Base-by-base conservation (phyloP, 2,888 invertebrate genomes). In the Sialis fuliginosa region DNA sequence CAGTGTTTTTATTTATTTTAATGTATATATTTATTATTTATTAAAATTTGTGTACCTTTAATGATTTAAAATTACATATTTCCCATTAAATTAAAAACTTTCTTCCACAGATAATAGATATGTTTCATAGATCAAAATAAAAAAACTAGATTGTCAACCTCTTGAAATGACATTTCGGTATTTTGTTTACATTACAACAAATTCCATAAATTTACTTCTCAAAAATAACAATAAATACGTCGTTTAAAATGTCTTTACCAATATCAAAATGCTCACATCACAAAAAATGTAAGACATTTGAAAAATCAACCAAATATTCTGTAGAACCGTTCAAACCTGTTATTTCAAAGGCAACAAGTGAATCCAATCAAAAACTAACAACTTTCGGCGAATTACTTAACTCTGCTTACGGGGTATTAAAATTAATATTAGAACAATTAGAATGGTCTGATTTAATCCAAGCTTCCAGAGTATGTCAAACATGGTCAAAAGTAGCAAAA, bases 401-500 rank as follows among this genome's bases (percentile, higher is more conserved):
- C 7, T 33, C 33, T 44, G 44, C 44, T 33, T 44, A 44, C 12
- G 31, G 44, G 10, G 44, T 44, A 33, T 34, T 44, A 44, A 44
- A 45, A 45, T 45, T 34, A n/a, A 45, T 45, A 35, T 35, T 45
- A 37, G 34, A 33, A 22, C 35, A 45, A 9, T 22, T 45, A n/a
- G 45, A 45, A 37, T 45, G 45, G 45, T 6, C 9, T n/a, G 45
- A 45, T 35, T 45, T 45, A 35, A 45, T 45, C 35, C 13, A 35
- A 35, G 45, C 45, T 9, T 30, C 45, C 6, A 10, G 37, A 45
- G 45, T 35, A 6, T 45, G 45, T 37, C 30, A 13, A 9, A 9
- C 45, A n/a, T 45, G 45, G 45, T 13, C 34, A 35, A 22, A 22
- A 12, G 35, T 8, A 8, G 45, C 37, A 35, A 35, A 35, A 35